A percentile compares a stretch with the other conserved stretches of the same genome.
Evolutionary conservation across 2,113 vertebrate species (phyloP).

Genomic region (Glaucidium brasilianum): DNA sequence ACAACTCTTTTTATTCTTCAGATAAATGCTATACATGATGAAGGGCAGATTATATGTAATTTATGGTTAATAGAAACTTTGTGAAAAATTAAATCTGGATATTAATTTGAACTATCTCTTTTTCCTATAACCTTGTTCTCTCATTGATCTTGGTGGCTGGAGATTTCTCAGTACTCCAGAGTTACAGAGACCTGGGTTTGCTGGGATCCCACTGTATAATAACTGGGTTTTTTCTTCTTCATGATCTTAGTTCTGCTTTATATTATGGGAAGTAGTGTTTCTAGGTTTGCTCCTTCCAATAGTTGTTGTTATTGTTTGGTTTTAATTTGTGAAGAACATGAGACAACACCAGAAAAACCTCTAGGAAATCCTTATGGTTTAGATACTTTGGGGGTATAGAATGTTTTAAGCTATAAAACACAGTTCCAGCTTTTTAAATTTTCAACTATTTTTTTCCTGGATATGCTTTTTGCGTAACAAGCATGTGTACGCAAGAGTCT

Average conservation of each 20-base stretch:
- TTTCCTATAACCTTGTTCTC: constrained; percentile 2
- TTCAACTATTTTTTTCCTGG: background rate
- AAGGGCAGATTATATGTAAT: background rate
- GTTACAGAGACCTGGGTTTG: background rate
- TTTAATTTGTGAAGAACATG: background rate
- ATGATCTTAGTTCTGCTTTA: background rate
- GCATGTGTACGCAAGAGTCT: background rate
- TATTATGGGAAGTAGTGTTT: background rate
- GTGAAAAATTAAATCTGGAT: background rate
- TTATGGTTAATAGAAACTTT: background rate
- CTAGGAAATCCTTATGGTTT: background rate
- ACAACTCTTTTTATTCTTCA: constrained; percentile 4
- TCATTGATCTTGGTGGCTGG: background rate
- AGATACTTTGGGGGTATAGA: background rate
- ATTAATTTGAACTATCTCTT: constrained; percentile 5
- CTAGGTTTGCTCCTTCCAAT: background rate
- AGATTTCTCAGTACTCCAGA: background rate
- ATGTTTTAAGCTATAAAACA: background rate
- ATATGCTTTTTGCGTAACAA: background rate
- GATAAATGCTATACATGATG: background rate
- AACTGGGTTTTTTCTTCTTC: background rate
- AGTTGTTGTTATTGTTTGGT: background rate
- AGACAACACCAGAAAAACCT: background rate
- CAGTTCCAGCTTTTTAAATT: background rate
- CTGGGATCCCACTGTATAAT: background rate